Percentiles rank a stretch among this genome's conserved stretches.
Conservation (phyloP, 2,888 invertebrate species). For the Cyclophora punctaria region DNA sequence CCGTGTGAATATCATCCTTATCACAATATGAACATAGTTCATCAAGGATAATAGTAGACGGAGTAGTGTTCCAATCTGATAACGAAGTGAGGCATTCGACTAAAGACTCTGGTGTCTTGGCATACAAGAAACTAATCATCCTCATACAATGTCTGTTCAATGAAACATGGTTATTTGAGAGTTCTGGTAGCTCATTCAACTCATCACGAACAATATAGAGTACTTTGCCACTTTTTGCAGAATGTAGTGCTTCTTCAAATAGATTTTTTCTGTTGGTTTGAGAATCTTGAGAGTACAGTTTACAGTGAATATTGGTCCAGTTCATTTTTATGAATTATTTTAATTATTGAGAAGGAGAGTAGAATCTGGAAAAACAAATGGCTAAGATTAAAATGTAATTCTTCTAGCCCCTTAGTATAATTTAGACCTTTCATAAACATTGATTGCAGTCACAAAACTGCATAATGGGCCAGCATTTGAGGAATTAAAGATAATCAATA, state of each 20-base stretch:
- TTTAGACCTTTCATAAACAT: too few relatives aligned
- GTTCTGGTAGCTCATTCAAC: slow-evolving; percentile 51
- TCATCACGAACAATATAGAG: slow-evolving; percentile 54
- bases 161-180: slow-evolving; percentile 49
- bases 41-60: slow-evolving; percentile 56
- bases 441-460: too few relatives aligned
- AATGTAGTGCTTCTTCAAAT: slow-evolving; percentile 49
- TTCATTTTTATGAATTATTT: background rate
- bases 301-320: slow-evolving; percentile 19
- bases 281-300: slow-evolving; percentile 39
- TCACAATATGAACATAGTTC: slow-evolving; percentile 46
- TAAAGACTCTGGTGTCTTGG: slow-evolving; percentile 41
- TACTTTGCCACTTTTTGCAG: slow-evolving; percentile 53
- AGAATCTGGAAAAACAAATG: too few relatives aligned
- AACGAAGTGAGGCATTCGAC: slow-evolving; percentile 49
- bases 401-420: too few relatives aligned
- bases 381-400: too few relatives aligned
- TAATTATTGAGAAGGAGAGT: too few relatives aligned
- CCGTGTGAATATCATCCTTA: slow-evolving; percentile 40
- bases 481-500: too few relatives aligned
- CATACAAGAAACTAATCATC: slow-evolving; percentile 64
- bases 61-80: slow-evolving; percentile 54
- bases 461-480: too few relatives aligned
- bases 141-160: slow-evolving; percentile 56
- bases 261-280: slow-evolving; percentile 42